Percentiles rank a stretch among this genome's conserved stretches.
phyloP scores from a whole-genome alignment of 2,888 invertebrate species.

The Philereme transversata region DNA sequence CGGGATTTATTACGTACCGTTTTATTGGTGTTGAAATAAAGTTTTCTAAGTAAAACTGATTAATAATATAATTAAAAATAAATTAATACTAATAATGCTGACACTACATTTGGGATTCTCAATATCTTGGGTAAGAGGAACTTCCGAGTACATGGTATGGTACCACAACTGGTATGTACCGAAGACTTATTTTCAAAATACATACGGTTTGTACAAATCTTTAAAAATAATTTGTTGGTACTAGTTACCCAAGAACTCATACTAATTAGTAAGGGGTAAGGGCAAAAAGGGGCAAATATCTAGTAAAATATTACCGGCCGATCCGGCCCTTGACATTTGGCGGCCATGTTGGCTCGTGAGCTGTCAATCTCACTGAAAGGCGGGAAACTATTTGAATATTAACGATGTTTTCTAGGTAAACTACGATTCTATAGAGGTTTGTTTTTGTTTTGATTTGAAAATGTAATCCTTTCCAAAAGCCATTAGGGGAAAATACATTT shows the following conservation, averaged over 20 bases:
- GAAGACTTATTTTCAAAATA: background rate
- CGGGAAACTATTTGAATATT: conserved; percentile 44
- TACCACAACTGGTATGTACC: background rate
- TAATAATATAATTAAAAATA: no score
- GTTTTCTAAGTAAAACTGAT: no score
- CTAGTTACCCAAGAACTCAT: conserved; percentile 7
- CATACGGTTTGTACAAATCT: background rate
- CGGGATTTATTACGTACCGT: no score
- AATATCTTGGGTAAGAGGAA: no score
- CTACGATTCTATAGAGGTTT: conserved; percentile 9
- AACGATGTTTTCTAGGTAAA: conserved; percentile 35
- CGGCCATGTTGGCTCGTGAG: conserved; percentile 38
- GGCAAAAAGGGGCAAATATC: conserved; percentile 1
- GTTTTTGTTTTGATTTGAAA: conserved; percentile 13
- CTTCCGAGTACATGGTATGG: no score
- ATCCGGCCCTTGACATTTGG: conserved; percentile 42
- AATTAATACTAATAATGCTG: no score
- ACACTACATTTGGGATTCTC: no score
- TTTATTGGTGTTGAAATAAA: no score
- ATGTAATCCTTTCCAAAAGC: background rate
- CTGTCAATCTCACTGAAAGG: conserved; percentile 44
- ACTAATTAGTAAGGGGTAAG: conserved; percentile 14
- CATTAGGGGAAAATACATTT: no score
- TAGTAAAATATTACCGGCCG: conserved; percentile 18
- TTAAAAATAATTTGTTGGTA: background rate